Conservation (phyloP, 1,140 invertebrate genomes). For the Aphidius gifuensis region DNA sequence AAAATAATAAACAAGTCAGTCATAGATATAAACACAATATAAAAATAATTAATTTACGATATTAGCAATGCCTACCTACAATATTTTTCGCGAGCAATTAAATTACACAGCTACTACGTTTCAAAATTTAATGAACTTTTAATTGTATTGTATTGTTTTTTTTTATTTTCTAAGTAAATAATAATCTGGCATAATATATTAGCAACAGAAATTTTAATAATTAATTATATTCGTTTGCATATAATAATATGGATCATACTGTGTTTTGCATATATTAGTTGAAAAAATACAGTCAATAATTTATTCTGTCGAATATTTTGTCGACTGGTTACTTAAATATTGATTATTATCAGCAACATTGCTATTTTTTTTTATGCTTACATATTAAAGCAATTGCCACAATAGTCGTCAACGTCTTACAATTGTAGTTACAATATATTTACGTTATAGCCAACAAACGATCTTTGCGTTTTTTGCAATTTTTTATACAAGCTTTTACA, state of each 20-base stretch:
- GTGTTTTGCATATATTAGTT: background rate
- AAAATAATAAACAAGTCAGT: conserved; percentile 8
- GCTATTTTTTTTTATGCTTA: no score
- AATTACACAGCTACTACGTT: conserved; percentile 31
- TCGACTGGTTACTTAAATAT: no score
- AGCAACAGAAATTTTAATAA: background rate
- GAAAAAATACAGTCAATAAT: conserved; percentile 11
- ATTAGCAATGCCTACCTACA: conserved; percentile 33
- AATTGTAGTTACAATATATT: conserved; percentile 8
- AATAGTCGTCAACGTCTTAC: no score
- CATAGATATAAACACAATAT: conserved; percentile 7
- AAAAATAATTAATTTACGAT: conserved; percentile 26
- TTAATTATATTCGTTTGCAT: no score
- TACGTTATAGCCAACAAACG: background rate
- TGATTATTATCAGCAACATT: no score
- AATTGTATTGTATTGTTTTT: conserved; percentile 4
- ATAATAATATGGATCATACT: no score
- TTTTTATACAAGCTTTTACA: no score
- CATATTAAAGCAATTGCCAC: no score
- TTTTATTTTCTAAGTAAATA: background rate
- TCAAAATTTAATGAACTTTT: background rate
- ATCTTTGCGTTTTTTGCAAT: no score
- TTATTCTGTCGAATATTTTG: no score
- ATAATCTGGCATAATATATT: background rate
- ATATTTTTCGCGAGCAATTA: conserved; percentile 27